Conservation (phyloP, 2,888 invertebrate genomes). For the Erebia aethiops region DNA sequence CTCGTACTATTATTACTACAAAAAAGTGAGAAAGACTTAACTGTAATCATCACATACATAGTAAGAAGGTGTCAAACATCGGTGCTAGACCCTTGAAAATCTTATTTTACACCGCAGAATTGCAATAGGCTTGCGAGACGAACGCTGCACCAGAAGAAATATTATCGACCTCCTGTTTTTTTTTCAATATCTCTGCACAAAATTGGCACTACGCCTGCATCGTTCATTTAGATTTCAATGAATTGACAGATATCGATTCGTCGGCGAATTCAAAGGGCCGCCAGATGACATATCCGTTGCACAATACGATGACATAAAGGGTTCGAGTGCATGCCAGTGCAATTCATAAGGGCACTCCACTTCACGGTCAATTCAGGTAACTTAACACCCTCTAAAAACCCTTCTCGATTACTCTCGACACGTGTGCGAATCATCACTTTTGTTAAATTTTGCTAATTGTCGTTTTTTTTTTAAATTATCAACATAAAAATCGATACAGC, state of each 20-base stretch:
- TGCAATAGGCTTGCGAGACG: background rate
- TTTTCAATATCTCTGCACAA: slow-evolving; percentile 9
- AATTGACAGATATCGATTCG: slow-evolving; percentile 45
- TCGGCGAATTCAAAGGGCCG: slow-evolving; percentile 73
- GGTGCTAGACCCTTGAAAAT: background rate
- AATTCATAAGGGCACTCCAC: slow-evolving; percentile 78
- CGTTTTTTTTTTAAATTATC: no score
- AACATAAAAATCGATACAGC: no score
- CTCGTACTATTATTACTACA: no score
- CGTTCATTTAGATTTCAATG: slow-evolving; percentile 37
- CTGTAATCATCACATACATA: background rate
- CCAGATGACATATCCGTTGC: slow-evolving; percentile 78
- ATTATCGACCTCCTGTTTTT: background rate
- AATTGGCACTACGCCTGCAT: slow-evolving; percentile 38
- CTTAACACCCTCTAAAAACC: slow-evolving; percentile 66
- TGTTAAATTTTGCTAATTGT: slow-evolving; percentile 5
- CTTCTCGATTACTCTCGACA: slow-evolving; percentile 57
- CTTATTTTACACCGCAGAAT: background rate
- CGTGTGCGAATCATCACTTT: slow-evolving; percentile 58
- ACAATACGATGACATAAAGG: slow-evolving; percentile 73
- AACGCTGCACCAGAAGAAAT: background rate
- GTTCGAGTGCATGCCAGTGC: slow-evolving; percentile 78
- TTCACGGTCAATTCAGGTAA: slow-evolving; percentile 64
- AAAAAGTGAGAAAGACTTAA: no score
- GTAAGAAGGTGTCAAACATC: background rate